Percentiles rank a stretch among this genome's conserved stretches.
Conservation (phyloP, 2,888 invertebrate genomes). For the Portevinia maculata region DNA sequence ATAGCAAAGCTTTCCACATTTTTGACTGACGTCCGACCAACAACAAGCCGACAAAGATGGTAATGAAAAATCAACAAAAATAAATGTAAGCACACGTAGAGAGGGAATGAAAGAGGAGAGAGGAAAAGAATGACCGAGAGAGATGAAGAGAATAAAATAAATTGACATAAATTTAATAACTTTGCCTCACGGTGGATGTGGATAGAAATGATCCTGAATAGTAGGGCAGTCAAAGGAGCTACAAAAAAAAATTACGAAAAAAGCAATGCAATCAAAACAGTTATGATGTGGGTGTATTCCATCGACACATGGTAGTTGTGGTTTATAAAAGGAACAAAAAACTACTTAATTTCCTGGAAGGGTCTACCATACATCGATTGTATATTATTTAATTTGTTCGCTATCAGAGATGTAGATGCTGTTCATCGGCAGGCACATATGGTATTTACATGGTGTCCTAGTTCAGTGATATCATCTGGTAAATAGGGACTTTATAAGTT, state of each 20-base stretch:
- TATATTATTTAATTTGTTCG: constrained; percentile 26
- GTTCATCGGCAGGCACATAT: neutral
- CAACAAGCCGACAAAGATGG: constrained; percentile 54
- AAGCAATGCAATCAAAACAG: constrained; percentile 24
- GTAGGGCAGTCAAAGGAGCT: constrained; percentile 25
- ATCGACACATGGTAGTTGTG: constrained; percentile 45
- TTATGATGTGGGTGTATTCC: constrained; percentile 22
- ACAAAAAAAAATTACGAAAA: constrained; percentile 3
- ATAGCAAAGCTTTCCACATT: constrained; percentile 50
- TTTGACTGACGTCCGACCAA: constrained; percentile 65
- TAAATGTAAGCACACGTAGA: constrained; percentile 18
- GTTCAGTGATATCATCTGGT: no score
- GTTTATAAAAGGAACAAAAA: neutral
- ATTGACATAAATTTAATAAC: constrained; percentile 72
- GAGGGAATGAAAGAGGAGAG: constrained; percentile 51
- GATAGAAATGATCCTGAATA: constrained; percentile 26
- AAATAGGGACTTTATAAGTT: no score
- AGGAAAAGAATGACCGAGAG: no score
- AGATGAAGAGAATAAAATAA: constrained; percentile 61
- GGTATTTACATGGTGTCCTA: no score
- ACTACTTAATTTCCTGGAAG: neutral
- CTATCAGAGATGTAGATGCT: constrained; percentile 36
- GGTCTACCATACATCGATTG: constrained; percentile 29
- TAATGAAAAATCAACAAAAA: neutral
- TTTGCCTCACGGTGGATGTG: constrained; percentile 43